Evolutionary conservation across 64 coral and sea anemone genomes (phyloP).

Genomic region (Pocillopora verrucosa): DNA sequence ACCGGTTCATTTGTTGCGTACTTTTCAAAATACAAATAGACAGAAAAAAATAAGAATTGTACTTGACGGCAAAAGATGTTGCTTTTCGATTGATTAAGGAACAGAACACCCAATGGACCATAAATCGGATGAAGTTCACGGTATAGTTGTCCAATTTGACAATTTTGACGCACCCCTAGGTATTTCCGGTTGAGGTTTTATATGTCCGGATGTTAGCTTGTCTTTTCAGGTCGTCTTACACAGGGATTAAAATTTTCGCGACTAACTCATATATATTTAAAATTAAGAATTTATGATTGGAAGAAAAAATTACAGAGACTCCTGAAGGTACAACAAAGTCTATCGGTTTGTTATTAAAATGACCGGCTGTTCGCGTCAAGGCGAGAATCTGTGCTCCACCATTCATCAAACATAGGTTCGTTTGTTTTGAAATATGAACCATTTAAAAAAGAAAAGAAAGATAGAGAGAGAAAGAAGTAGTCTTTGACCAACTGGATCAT

Average conservation of each 20-base stretch:
- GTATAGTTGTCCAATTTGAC: neutral
- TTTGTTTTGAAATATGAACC: slow-evolving; percentile 12
- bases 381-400: neutral
- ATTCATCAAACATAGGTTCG: neutral
- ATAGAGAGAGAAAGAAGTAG: no score
- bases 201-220: neutral
- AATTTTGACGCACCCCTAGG: neutral
- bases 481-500: no score
- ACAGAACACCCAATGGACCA: neutral
- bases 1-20: neutral
- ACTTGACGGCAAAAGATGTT: neutral
- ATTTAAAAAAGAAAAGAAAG: neutral
- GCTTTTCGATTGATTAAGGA: neutral
- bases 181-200: neutral
- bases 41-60: neutral
- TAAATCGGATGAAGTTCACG: neutral
- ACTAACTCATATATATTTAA: no score
- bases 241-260: no score
- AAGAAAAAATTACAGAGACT: neutral
- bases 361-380: neutral
- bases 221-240: neutral
- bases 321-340: neutral
- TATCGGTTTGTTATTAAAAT: neutral
- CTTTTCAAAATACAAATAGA: no score
- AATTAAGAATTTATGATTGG: neutral